A percentile compares a stretch with the other conserved stretches of the same genome.
phyloP scores from a whole-genome alignment of 2,888 invertebrate species.

The Gisinianus flammeolus region DNA sequence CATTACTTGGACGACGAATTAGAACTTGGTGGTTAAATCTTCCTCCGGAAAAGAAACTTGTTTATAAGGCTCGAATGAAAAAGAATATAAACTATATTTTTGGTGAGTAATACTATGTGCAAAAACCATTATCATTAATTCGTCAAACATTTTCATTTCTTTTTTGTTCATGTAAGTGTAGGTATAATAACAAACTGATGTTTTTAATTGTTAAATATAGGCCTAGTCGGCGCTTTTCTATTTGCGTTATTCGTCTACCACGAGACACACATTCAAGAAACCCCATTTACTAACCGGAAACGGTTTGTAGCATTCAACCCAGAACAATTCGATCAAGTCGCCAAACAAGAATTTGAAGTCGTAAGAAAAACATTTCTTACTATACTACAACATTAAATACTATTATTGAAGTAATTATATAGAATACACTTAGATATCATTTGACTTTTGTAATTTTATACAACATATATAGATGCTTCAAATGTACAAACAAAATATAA shows the following conservation, averaged over 20 bases:
- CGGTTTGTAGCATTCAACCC: constrained; percentile 65
- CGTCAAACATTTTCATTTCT: not conserved
- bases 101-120: constrained; percentile 43
- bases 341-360: constrained; percentile 48
- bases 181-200: not conserved
- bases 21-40: constrained; percentile 64
- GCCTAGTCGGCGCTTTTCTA: not conserved
- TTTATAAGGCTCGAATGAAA: constrained; percentile 47
- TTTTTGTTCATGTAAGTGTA: not conserved
- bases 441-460: not conserved
- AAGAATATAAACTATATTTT: constrained; percentile 48
- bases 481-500: constrained; percentile 60
- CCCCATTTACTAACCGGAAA: constrained; percentile 65
- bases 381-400: not conserved
- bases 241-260: constrained; percentile 59
- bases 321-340: constrained; percentile 51
- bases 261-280: constrained; percentile 63
- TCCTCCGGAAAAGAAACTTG: constrained; percentile 60
- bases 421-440: not conserved
- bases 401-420: not conserved
- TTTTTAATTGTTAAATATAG: constrained; percentile 10
- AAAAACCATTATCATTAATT: not conserved
- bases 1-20: constrained; percentile 61
- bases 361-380: constrained; percentile 33
- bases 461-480: constrained; percentile 60